Evolutionary conservation across 2,888 invertebrate species (phyloP).

Genomic region (Epistrophella euchroma): DNA sequence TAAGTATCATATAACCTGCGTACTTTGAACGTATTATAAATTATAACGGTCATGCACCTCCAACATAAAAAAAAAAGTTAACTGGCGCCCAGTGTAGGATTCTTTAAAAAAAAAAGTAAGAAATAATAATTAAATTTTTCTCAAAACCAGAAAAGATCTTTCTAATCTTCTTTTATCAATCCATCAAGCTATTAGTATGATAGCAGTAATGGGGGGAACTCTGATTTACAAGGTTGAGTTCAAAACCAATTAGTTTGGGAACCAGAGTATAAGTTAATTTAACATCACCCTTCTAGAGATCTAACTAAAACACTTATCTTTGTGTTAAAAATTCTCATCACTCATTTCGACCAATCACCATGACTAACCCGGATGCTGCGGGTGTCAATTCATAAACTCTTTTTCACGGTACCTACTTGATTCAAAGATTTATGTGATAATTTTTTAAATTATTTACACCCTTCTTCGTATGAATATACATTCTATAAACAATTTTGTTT

Average conservation of each 20-base stretch:
- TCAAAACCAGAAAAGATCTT: neutral
- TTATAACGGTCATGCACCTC: too few relatives aligned
- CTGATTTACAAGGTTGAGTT: conserved; percentile 5
- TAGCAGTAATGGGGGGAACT: neutral
- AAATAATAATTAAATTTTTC: neutral
- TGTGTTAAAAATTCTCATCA: conserved; percentile 37
- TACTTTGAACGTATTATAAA: too few relatives aligned
- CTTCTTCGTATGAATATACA: neutral
- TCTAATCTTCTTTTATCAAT: neutral
- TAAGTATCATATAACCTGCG: too few relatives aligned
- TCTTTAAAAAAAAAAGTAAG: too few relatives aligned
- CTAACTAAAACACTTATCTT: conserved; percentile 2
- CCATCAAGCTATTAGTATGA: conserved; percentile 11
- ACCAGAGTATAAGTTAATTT: neutral
- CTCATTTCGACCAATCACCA: conserved; percentile 31
- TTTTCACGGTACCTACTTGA: conserved; percentile 38
- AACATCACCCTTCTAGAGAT: neutral
- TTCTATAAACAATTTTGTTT: conserved; percentile 26
- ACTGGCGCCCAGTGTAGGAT: neutral
- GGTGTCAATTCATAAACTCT: conserved; percentile 47
- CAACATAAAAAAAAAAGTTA: too few relatives aligned
- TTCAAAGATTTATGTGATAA: conserved; percentile 52
- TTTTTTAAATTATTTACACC: conserved; percentile 37
- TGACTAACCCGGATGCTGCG: conserved; percentile 48
- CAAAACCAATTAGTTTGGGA: conserved; percentile 18